Conservation (phyloP, 2,888 invertebrate species). For the Embidobia sp. region DNA sequence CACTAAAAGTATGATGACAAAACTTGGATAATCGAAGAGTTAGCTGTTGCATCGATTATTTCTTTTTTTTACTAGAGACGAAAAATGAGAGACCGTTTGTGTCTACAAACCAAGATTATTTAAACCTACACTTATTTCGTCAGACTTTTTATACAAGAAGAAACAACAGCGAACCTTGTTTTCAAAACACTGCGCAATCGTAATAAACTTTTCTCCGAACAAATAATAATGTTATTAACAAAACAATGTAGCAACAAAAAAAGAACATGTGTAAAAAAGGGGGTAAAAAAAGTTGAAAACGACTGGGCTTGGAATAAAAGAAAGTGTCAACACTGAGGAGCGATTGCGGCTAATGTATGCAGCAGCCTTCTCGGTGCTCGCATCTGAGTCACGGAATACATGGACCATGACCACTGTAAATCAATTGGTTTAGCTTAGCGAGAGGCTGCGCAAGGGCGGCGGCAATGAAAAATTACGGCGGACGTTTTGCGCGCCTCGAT, state of each 20-base stretch:
- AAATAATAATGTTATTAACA: no score
- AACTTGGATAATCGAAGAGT: no score
- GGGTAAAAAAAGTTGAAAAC: background rate
- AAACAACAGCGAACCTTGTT: no score
- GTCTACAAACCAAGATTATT: no score
- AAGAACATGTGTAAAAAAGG: background rate
- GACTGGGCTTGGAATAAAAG: constrained; percentile 25
- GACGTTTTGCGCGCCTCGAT: constrained; percentile 38
- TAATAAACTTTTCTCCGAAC: no score
- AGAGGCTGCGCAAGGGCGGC: constrained; percentile 46
- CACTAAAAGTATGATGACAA: no score
- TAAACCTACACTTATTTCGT: no score
- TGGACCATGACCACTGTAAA: constrained; percentile 60
- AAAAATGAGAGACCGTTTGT: no score
- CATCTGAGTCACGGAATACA: constrained; percentile 57
- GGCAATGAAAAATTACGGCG: constrained; percentile 50
- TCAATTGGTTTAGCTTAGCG: constrained; percentile 52
- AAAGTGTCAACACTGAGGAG: constrained; percentile 45
- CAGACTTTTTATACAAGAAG: no score
- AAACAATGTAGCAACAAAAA: background rate
- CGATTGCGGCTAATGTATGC: constrained; percentile 52
- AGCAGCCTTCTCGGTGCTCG: constrained; percentile 38
- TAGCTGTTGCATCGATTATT: no score
- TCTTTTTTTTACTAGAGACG: no score
- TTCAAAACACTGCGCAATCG: no score